Evolutionary conservation across 2,888 invertebrate species (phyloP).

Genomic region (Drosophila neotestacea): DNA sequence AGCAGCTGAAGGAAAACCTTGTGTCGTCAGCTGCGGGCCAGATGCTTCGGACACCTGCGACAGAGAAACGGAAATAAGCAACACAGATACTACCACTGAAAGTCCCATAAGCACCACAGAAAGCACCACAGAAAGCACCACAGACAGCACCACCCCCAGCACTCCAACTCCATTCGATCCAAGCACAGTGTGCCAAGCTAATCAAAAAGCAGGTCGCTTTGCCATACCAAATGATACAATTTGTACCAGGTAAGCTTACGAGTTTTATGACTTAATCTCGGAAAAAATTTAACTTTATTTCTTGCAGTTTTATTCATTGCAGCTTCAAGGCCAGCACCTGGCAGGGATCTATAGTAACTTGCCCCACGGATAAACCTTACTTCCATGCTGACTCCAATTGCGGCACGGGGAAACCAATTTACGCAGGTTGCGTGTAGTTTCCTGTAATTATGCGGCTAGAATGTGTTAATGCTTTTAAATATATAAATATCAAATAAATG

Average conservation of each 20-base stretch:
- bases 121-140: background rate
- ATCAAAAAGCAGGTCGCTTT: conserved; percentile 55
- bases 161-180: conserved; percentile 30
- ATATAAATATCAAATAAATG: conserved; percentile 1
- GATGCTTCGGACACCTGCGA: conserved; percentile 58
- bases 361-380: conserved; percentile 45
- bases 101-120: background rate
- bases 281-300: background rate
- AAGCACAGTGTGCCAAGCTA: conserved; percentile 28
- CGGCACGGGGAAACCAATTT: conserved; percentile 43
- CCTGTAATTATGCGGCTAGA: background rate
- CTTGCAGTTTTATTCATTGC: conserved; percentile 68
- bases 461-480: background rate
- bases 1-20: conserved; percentile 45
- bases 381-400: conserved; percentile 40
- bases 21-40: conserved; percentile 48
- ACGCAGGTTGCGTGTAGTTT: conserved; percentile 48
- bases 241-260: conserved; percentile 63
- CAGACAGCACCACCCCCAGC: background rate
- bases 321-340: conserved; percentile 30
- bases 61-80: background rate
- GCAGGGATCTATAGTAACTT: conserved; percentile 32
- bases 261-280: background rate
- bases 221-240: conserved; percentile 62
- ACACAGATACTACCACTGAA: background rate